phyloP scores from a whole-genome alignment of 2,888 invertebrate species.

The Chalcis sispes region DNA sequence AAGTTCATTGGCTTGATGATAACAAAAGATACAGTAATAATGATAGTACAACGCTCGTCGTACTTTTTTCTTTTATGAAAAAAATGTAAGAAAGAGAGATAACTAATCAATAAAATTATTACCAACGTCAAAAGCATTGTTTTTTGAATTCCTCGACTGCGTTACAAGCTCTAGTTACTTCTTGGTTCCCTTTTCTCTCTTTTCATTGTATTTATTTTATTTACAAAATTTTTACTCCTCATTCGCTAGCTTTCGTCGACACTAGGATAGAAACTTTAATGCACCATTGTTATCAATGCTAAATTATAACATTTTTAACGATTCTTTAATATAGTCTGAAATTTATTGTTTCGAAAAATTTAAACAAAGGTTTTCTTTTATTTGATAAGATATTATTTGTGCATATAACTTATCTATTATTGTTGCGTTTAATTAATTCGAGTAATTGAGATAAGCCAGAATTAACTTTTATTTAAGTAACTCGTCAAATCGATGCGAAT shows the following conservation, averaged over 20 bases:
- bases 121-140: conserved; percentile 34
- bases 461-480: no score
- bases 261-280: not conserved
- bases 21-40: conserved; percentile 1
- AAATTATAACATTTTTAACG: not conserved
- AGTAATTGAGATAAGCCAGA: not conserved
- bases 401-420: not conserved
- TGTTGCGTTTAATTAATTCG: not conserved
- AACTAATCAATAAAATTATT: conserved; percentile 44
- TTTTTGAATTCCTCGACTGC: conserved; percentile 5
- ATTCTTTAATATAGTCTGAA: not conserved
- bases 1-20: not conserved
- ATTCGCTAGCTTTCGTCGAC: not conserved
- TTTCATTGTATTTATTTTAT: not conserved
- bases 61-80: no score
- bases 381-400: not conserved
- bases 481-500: no score
- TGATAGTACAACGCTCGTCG: no score
- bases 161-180: not conserved
- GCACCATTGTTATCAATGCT: not conserved
- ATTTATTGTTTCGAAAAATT: conserved; percentile 8
- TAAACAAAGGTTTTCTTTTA: not conserved
- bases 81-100: no score
- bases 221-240: not conserved
- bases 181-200: not conserved